Conservation (phyloP, 2,797 vertebrate species). For the Acipenser ruthenus region DNA sequence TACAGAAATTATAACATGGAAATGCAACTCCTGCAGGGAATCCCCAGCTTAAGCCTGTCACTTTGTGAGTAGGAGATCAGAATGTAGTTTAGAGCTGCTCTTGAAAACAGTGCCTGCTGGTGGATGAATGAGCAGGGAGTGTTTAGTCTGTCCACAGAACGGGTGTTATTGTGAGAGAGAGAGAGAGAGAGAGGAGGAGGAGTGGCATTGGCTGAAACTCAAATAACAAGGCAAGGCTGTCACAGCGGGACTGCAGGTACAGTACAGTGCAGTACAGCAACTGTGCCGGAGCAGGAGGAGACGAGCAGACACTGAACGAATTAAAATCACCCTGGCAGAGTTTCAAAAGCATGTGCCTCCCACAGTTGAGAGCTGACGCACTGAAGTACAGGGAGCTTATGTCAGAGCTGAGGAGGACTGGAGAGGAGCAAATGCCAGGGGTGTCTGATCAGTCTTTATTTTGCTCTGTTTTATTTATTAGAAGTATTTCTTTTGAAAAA, state of each 20-base stretch:
- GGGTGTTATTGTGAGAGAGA: conserved; percentile 5
- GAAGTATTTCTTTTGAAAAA: not conserved
- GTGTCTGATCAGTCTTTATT: conserved; percentile 47
- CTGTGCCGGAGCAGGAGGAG: conserved; percentile 22
- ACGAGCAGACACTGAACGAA: conserved; percentile 13
- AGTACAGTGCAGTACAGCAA: conserved; percentile 6
- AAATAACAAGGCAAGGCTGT: conserved; percentile 20
- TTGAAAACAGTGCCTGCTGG: too few species aligned
- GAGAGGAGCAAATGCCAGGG: conserved; percentile 37
- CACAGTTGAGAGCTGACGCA: conserved; percentile 59
- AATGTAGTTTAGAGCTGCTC: too few species aligned
- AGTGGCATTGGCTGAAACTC: conserved; percentile 8
- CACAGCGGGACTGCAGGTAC: conserved; percentile 21
- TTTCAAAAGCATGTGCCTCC: conserved; percentile 45
- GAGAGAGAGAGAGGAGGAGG: conserved; percentile 8
- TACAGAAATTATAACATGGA: too few species aligned
- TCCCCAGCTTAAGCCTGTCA: too few species aligned
- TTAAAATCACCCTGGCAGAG: conserved; percentile 38
- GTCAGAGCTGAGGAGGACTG: conserved; percentile 18
- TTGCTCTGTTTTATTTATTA: conserved; percentile 27
- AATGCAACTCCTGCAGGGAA: too few species aligned
- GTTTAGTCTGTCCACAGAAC: not conserved
- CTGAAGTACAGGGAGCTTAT: conserved; percentile 23
- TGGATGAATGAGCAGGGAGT: not conserved
- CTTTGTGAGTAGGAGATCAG: too few species aligned